phyloP scores from a whole-genome alignment of 2,888 invertebrate genomes.

The Seira musarum region DNA sequence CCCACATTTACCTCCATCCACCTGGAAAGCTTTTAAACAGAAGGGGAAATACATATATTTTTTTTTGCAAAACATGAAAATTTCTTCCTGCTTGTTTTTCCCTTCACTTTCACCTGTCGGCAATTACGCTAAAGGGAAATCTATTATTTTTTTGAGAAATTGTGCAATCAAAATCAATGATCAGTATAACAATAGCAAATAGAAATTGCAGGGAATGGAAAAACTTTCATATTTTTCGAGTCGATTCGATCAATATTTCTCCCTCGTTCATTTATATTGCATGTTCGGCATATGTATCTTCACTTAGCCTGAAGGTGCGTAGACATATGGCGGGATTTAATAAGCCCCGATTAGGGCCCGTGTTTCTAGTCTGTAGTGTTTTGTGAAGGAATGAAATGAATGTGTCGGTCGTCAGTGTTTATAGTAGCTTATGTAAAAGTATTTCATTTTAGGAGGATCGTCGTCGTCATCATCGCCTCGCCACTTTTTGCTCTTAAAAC shows the following conservation, averaged over 20 bases:
- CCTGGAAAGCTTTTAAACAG: no score
- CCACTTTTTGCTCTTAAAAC: conserved; percentile 48
- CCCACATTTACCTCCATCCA: no score
- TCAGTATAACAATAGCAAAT: no score
- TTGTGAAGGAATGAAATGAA: not conserved
- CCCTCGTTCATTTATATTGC: not conserved
- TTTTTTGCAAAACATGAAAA: no score
- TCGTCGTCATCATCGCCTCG: not conserved
- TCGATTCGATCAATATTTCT: not conserved
- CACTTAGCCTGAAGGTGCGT: not conserved
- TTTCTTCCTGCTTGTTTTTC: no score
- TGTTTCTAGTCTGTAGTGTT: not conserved
- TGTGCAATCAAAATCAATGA: no score
- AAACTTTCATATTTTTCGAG: not conserved
- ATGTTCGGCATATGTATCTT: not conserved
- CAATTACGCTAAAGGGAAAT: no score
- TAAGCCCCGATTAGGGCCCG: not conserved
- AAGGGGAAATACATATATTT: no score
- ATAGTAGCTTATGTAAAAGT: no score
- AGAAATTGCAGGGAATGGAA: not conserved
- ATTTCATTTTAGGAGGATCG: not conserved
- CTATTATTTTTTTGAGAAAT: no score
- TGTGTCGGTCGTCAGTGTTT: no score
- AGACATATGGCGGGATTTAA: conserved; percentile 3
- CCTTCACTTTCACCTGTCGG: no score